phyloP scores from a whole-genome alignment of 2,797 vertebrate genomes.

The Nothura maculosa region DNA sequence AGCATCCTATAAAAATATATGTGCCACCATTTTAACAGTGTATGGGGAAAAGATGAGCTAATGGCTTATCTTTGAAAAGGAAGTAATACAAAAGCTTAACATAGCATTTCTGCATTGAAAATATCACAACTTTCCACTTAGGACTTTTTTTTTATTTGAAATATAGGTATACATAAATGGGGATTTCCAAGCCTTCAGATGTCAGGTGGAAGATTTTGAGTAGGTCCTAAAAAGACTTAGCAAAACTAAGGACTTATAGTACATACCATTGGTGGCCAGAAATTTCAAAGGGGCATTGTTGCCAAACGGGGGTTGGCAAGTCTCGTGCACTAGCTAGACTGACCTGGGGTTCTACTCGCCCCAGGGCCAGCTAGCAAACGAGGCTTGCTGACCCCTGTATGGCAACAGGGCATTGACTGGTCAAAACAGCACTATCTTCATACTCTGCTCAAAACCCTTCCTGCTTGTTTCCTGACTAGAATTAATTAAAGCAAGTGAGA shows the following conservation, averaged over 20 bases:
- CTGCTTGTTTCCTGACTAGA: background rate
- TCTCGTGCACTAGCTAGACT: too few species aligned
- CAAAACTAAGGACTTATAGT: background rate
- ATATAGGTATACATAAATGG: background rate
- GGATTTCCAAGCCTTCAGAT: background rate
- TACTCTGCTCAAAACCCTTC: background rate
- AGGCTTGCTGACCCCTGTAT: too few species aligned
- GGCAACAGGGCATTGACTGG: background rate
- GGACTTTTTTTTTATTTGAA: background rate
- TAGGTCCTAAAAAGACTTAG: background rate
- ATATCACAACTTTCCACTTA: background rate
- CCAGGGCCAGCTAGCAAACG: too few species aligned
- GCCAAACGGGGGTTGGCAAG: too few species aligned
- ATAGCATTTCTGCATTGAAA: background rate
- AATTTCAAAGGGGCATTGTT: background rate
- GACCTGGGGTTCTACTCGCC: too few species aligned
- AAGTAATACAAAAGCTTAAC: background rate
- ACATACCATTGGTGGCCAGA: background rate
- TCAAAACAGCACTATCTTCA: background rate
- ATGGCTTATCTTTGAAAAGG: background rate
- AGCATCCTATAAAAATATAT: background rate
- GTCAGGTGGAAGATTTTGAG: background rate
- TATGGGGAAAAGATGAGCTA: background rate
- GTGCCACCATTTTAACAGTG: background rate
- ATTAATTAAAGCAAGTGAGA: slow-evolving; percentile 42